phyloP scores from a whole-genome alignment of 2,888 invertebrate genomes.

The Phrixothrix hirtus region DNA sequence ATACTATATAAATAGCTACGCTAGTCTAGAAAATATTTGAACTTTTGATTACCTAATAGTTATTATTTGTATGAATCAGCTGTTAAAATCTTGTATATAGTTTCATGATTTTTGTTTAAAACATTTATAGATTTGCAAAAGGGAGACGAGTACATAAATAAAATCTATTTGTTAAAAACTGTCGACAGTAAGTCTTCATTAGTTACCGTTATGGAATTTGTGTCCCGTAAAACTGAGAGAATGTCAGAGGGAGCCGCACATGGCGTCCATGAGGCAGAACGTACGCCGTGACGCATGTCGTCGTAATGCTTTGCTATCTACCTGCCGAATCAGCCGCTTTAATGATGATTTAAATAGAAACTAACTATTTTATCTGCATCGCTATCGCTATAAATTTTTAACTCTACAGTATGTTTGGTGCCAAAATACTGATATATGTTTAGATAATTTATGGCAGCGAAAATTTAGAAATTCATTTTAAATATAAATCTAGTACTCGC shows the following conservation, averaged over 20 bases:
- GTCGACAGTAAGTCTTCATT: constrained; percentile 4
- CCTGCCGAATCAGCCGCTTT: constrained; percentile 49
- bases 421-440: constrained; percentile 5
- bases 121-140: too few species aligned
- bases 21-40: too few species aligned
- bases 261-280: constrained; percentile 54
- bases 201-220: constrained; percentile 2
- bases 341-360: constrained; percentile 53
- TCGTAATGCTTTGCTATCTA: constrained; percentile 47
- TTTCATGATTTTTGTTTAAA: too few species aligned
- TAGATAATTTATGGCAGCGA: too few species aligned
- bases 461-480: too few species aligned
- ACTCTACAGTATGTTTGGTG: constrained; percentile 5
- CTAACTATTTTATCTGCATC: constrained; percentile 37
- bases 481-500: too few species aligned
- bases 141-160: too few species aligned
- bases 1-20: too few species aligned
- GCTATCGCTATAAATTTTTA: constrained; percentile 22
- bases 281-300: constrained; percentile 55
- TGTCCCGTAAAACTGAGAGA: background rate
- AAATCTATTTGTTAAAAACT: background rate
- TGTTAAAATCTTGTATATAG: too few species aligned
- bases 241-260: constrained; percentile 43
- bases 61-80: too few species aligned
- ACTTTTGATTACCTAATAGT: too few species aligned